A percentile compares a stretch with the other conserved stretches of the same genome.
Evolutionary conservation across 2,888 invertebrate genomes (phyloP).

Genomic region (Antitype chi): DNA sequence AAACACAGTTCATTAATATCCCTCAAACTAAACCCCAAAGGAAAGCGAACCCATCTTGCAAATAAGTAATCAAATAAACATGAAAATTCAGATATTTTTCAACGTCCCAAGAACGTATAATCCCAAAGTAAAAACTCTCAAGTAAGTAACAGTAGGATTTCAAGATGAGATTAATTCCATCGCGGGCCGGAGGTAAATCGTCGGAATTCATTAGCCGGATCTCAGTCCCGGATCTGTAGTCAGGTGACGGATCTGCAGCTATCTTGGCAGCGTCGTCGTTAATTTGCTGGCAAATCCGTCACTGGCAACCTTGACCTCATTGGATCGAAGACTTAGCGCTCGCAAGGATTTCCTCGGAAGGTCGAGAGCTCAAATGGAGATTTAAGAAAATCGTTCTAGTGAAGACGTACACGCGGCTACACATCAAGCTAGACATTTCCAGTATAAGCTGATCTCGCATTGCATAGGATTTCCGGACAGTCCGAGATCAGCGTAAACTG

Average conservation of each 20-base stretch:
- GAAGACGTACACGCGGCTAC: not conserved
- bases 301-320: conserved; percentile 46
- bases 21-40: not conserved
- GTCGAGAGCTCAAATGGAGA: conserved; percentile 20
- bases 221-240: conserved; percentile 54
- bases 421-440: too few species aligned
- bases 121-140: conserved; percentile 37
- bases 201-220: conserved; percentile 73
- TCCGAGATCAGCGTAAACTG: too few species aligned
- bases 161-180: conserved; percentile 70
- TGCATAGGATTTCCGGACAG: too few species aligned
- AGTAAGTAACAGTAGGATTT: conserved; percentile 65
- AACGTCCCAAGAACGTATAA: conserved; percentile 28
- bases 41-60: conserved; percentile 39
- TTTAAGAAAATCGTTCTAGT: conserved; percentile 21
- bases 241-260: conserved; percentile 56
- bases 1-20: conserved; percentile 9
- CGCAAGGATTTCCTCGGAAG: conserved; percentile 22
- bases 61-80: conserved; percentile 59
- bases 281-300: conserved; percentile 36
- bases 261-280: conserved; percentile 44
- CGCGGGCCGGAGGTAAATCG: conserved; percentile 66
- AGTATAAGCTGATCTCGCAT: too few species aligned
- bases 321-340: conserved; percentile 19
- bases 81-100: conserved; percentile 11